Conservation (phyloP, 2,888 invertebrate species). For the Prosopocoilus inquinatus region DNA sequence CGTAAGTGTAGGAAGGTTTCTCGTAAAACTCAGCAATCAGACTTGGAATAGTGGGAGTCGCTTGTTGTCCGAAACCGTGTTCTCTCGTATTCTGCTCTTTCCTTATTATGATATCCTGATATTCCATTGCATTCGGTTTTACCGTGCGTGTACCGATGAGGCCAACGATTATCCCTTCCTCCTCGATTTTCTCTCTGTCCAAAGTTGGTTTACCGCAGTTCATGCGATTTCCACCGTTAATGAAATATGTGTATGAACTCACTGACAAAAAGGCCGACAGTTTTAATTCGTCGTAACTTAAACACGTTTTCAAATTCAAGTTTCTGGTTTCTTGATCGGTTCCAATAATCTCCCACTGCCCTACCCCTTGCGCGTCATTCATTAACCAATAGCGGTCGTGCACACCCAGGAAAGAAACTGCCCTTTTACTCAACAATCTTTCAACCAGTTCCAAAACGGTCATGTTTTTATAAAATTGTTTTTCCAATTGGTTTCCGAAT, state of each 20-base stretch:
- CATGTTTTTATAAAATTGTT: slow-evolving; percentile 49
- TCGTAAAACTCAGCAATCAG: slow-evolving; percentile 41
- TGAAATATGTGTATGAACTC: slow-evolving; percentile 57
- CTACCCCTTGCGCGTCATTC: slow-evolving; percentile 49
- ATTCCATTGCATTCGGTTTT: slow-evolving; percentile 54
- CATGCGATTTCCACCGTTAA: slow-evolving; percentile 57
- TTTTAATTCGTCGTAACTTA: slow-evolving; percentile 62
- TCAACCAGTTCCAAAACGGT: slow-evolving; percentile 53
- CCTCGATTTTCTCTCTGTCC: slow-evolving; percentile 47
- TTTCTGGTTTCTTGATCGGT: slow-evolving; percentile 51
- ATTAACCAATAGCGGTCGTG: slow-evolving; percentile 33
- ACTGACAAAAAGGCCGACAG: slow-evolving; percentile 57
- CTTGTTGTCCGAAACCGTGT: slow-evolving; percentile 51
- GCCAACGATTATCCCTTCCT: slow-evolving; percentile 55
- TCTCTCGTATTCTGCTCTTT: slow-evolving; percentile 52
- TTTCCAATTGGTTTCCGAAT: slow-evolving; percentile 34
- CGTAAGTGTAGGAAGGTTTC: slow-evolving; percentile 24
- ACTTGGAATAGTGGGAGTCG: slow-evolving; percentile 23
- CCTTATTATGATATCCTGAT: slow-evolving; percentile 53
- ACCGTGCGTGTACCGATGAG: slow-evolving; percentile 53
- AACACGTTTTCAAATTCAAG: slow-evolving; percentile 50
- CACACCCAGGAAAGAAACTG: slow-evolving; percentile 50
- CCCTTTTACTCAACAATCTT: slow-evolving; percentile 55
- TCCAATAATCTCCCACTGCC: slow-evolving; percentile 57
- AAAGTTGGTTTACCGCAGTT: slow-evolving; percentile 52